Percentiles rank a stretch among this genome's conserved stretches.
Conservation (phyloP, 1,140 invertebrate species). For the Drosophila navojoa region DNA sequence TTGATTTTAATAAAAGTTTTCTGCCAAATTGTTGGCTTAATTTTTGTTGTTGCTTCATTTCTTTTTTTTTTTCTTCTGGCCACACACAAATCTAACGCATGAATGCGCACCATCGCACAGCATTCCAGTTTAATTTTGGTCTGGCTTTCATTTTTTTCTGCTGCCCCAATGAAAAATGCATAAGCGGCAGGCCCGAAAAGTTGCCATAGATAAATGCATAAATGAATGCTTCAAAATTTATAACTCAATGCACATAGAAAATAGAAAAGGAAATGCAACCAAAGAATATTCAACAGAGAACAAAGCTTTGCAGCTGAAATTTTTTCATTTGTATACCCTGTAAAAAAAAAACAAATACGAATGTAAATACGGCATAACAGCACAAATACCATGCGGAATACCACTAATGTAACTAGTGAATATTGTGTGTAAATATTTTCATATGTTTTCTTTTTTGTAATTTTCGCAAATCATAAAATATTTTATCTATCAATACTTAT, state of each 20-base stretch:
- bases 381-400: too few species aligned
- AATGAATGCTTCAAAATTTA: slow-evolving; percentile 77
- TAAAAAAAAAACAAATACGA: neutral
- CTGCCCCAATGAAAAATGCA: slow-evolving; percentile 32
- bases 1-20: slow-evolving; percentile 24
- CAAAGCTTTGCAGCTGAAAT: slow-evolving; percentile 49
- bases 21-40: too few species aligned
- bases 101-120: slow-evolving; percentile 29
- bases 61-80: neutral
- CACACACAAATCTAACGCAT: slow-evolving; percentile 58
- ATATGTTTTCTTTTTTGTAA: too few species aligned
- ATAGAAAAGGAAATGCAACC: slow-evolving; percentile 35
- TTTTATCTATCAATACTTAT: too few species aligned
- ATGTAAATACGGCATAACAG: neutral
- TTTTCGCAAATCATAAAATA: too few species aligned
- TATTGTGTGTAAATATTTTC: too few species aligned
- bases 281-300: slow-evolving; percentile 19
- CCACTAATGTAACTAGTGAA: too few species aligned
- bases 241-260: slow-evolving; percentile 77
- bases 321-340: slow-evolving; percentile 28
- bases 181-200: slow-evolving; percentile 24
- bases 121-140: slow-evolving; percentile 5
- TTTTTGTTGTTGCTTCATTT: slow-evolving; percentile 20
- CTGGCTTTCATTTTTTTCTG: slow-evolving; percentile 11
- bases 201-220: slow-evolving; percentile 43